Evolutionary conservation across 2,797 vertebrate genomes (phyloP), one percentile per base, ranked within the genome.

Genomic region (Enteromius viviparus): DNA sequence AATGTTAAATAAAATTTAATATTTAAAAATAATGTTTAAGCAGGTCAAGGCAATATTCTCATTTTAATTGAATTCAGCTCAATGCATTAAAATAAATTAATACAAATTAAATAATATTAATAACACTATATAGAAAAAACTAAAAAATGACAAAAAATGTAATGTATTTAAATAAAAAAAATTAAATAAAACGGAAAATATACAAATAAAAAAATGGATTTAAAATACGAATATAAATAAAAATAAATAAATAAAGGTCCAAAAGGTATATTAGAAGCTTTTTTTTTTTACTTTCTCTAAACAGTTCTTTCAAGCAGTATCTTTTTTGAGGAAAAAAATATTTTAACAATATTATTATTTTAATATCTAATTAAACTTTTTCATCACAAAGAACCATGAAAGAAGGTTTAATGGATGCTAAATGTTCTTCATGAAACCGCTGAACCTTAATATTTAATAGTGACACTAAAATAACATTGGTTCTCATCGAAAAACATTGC

Each of bases 401-500:
- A 42, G 9, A 45, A 6, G 5, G 1, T 15, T 62, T 12, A 26
- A 29, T 29, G 60, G 12, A 62, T 62, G 26, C 15, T 7, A 15
- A 17, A 62, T 2, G 1, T 62, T 62, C 12, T 29, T 29, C 60
- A 26, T 1, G 12, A 12, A 62, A 62, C 23, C 12, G 29, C 60
- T 29, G 4, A 66, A 21, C 7, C 8, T 19, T 37, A n/a, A 21
- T 7, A 34, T 37, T 12, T 37, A 21, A 75, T 21, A 37, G 26
- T 21, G 34, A 76, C 15, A 58, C 21, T 58, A 76, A 76, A 76
- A 23, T 0, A 23, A 0, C 51, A 58, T 1, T 76, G 34, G 51
- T 42, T 83, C 47, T 51, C 42, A 5, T 32, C 8, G 23, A 86
- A 65, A 76, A 80, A 81, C 23, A 78, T 79, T 88, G 85, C 10